Evolutionary conservation across 2,888 invertebrate species (phyloP), one percentile per base, ranked within the genome.

Genomic region (Cheilosia scutellata): DNA sequence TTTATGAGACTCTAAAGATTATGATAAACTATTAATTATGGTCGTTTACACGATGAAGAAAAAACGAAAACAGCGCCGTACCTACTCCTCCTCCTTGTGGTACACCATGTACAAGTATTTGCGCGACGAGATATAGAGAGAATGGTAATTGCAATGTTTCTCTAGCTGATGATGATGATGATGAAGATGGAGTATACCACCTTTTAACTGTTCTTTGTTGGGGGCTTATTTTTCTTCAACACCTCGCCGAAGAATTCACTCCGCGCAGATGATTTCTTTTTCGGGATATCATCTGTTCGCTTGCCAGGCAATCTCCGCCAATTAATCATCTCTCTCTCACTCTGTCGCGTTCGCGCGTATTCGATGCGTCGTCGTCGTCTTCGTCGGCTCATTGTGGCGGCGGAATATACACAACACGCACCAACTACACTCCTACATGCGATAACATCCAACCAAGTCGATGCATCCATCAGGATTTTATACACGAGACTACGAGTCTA

Each of bases 1-100:
- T 86, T 86, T 86, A 86, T 86, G 82, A 82, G 86, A 68, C 86
- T 82, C 82, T 82, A 86, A 86, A 82, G 82, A 86, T 86, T 86
- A 86, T 82, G 86, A 86, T 86, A 86, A 86, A 82, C 86, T 86
- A 86, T 86, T 86, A 86, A 86, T 86, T 86, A 86, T 72, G 76
- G 82, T 82, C 82, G 76, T 82, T 86, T 86, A 86, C 82, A 86
- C 57, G 86, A 77, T 70, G 42, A 75, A 37, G 63, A 49, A 58
- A 71, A 51, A 63, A 47, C 58, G 31, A 57, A 62, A 49, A 62
- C n/a, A 55, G 33, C 13, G 53, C 55, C 16, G 55, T 66, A 25
- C 66, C 71, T 62, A 72, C 82, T 72, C 76, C 80, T 72, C 82
- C 72, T 77, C 76, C 76, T 62, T 62, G 68, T 40, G 80, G 84